These are phyloP conservation scores for Carapus acus DNA, from an alignment of 2,797 vertebrate species.

Conservation along the genomic window DNA sequence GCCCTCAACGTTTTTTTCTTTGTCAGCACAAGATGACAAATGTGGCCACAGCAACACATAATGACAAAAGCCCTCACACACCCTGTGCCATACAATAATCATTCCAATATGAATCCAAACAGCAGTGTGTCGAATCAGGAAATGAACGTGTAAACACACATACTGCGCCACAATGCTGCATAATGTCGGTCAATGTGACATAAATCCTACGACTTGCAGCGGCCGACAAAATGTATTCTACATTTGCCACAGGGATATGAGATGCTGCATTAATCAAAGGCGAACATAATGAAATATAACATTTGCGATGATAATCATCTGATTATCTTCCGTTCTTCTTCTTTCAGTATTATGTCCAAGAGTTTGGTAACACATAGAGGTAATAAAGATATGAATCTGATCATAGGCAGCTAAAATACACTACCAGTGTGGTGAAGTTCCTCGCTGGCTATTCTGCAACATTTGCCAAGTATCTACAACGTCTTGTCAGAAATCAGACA, in stretches of 20 bases:
- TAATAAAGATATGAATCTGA: constrained; percentile 26
- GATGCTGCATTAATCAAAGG: constrained; percentile 49
- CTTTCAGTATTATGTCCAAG: constrained; percentile 33
- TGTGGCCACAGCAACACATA: background rate
- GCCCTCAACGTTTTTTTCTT: constrained; percentile 2
- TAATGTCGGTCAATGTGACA: constrained; percentile 50
- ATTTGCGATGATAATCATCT: constrained; percentile 56
- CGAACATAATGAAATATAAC: constrained; percentile 49
- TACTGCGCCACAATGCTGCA: constrained; percentile 5
- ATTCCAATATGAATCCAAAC: constrained; percentile 13
- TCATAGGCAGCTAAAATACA: constrained; percentile 24
- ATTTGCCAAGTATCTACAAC: constrained; percentile 23
- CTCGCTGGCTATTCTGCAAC: constrained; percentile 11
- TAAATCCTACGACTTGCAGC: constrained; percentile 55
- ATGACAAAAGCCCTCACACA: no score
- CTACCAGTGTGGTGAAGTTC: background rate
- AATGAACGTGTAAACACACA: constrained; percentile 36
- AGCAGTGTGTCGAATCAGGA: constrained; percentile 8
- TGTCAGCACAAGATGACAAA: constrained; percentile 7
- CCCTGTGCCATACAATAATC: background rate
- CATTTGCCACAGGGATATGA: constrained; percentile 52
- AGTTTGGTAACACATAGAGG: constrained; percentile 26
- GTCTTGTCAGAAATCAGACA: constrained; percentile 9
- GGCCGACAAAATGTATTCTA: constrained; percentile 41
- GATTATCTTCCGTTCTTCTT: constrained; percentile 52